Evolutionary conservation across 2,797 vertebrate species (phyloP), one percentile per base, ranked within the genome.

Genomic region (Notamacropus eugenii): DNA sequence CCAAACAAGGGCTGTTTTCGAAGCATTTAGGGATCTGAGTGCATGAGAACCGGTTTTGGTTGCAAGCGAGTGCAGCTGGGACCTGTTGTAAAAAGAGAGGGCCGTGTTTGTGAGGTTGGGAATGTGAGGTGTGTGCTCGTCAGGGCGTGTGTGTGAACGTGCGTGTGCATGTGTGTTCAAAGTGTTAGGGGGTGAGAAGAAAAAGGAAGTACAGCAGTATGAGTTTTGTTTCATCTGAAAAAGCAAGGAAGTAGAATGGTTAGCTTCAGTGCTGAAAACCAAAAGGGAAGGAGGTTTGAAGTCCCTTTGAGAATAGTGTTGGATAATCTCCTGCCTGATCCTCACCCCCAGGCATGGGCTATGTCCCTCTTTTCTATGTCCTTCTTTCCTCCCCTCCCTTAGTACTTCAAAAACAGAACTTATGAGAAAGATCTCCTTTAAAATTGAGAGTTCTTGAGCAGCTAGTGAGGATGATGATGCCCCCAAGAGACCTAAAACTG

Each of bases 391-490:
- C 40, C 74, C 10, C 40, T 87, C 16, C 40, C 74, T 82, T 24
- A 87, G 11, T 95, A 55, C 91, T 92, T 93, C 93, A 92, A 93
- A 92, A 96, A 93, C 97, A 97, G 96, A 96, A 97, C 95, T 34
- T 59, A 31, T 13, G 31, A 31, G 58, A 98, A 98, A 98, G 97
- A 97, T 94, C 96, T 93, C 97, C 98, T 97, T 97, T 95, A 82
- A 93, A 94, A 90, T 96, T 96, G 97, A 96, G 95, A 97, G 93
- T 93, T 87, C 95, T 12, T 11, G 96, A 67, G 96, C 96, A 91
- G 58, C 95, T 67, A 91, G 5, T 91, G 93, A 94, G 96, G 90
- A 90, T 97, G 96, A 95, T 95, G 96, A 93, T 95, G 87, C 94
- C 93, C 55, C 0, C 59, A 90, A 91, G 97, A 97, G 97, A 97